phyloP scores from a whole-genome alignment of 2,888 invertebrate genomes.

The Argynnis bischoffii region DNA sequence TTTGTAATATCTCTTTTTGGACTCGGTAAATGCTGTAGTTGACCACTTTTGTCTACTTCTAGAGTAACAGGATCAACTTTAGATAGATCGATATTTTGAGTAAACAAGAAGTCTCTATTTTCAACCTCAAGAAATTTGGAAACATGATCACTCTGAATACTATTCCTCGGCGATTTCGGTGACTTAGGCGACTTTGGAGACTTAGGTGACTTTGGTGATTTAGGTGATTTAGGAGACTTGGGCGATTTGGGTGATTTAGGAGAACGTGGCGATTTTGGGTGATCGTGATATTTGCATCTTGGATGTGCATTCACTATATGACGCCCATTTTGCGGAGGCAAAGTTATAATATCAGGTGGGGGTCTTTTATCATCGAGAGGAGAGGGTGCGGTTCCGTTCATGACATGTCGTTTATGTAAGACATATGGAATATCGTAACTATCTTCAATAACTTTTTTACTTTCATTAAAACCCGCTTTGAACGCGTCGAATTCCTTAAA shows the following conservation, averaged over 20 bases:
- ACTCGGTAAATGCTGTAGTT: slow-evolving; percentile 85
- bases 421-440: slow-evolving; percentile 92
- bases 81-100: slow-evolving; percentile 88
- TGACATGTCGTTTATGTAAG: slow-evolving; percentile 91
- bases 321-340: slow-evolving; percentile 74
- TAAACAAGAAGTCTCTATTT: slow-evolving; percentile 85
- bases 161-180: slow-evolving; percentile 75
- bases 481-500: slow-evolving; percentile 86
- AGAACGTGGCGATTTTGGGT: slow-evolving; percentile 78
- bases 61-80: slow-evolving; percentile 88
- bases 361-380: slow-evolving; percentile 74
- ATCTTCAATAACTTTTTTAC: slow-evolving; percentile 72
- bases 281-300: slow-evolving; percentile 77
- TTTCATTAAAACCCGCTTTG: slow-evolving; percentile 78
- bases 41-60: slow-evolving; percentile 85
- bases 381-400: slow-evolving; percentile 90
- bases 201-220: slow-evolving; percentile 81
- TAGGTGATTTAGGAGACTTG: slow-evolving; percentile 84
- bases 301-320: slow-evolving; percentile 74
- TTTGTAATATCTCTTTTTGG: slow-evolving; percentile 88
- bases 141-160: slow-evolving; percentile 71
- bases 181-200: slow-evolving; percentile 81
- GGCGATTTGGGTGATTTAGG: slow-evolving; percentile 86
- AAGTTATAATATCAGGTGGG: slow-evolving; percentile 73
- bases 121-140: slow-evolving; percentile 79